Percentiles rank a stretch among this genome's conserved stretches.
Evolutionary conservation across 2,888 invertebrate species (phyloP).

Genomic region (Drosophila ezoana): DNA sequence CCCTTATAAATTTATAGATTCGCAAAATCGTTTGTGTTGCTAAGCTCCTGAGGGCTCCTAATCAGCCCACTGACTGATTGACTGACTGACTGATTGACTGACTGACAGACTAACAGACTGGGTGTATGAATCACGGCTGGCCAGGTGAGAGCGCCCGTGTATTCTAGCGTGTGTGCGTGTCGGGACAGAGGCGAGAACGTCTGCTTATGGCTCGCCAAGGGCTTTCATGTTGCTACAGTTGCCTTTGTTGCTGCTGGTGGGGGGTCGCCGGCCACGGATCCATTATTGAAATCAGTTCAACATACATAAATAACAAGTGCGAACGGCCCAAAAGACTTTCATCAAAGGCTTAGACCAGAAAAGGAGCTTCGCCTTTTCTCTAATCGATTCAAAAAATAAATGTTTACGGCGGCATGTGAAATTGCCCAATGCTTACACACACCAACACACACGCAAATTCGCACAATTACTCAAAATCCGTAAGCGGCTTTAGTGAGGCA

Average conservation of each 20-base stretch:
- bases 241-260: not conserved
- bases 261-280: constrained; percentile 32
- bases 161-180: constrained; percentile 1
- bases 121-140: constrained; percentile 21
- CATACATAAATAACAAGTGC: constrained; percentile 53
- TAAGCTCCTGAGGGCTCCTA: not conserved
- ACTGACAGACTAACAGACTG: constrained; percentile 32
- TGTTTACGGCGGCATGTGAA: constrained; percentile 41
- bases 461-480: constrained; percentile 47
- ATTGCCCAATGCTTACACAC: constrained; percentile 28
- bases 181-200: not conserved
- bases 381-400: constrained; percentile 46
- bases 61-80: constrained; percentile 36
- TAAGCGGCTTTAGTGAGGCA: constrained; percentile 41
- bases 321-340: constrained; percentile 36
- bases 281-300: constrained; percentile 75
- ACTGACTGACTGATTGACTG: constrained; percentile 31
- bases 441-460: constrained; percentile 16
- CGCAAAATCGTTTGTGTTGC: too few species aligned
- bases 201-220: constrained; percentile 2
- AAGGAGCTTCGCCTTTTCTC: constrained; percentile 19
- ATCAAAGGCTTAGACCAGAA: constrained; percentile 35
- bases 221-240: constrained; percentile 8
- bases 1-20: too few species aligned
- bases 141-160: constrained; percentile 19